Evolutionary conservation across 2,113 vertebrate genomes (phyloP), one percentile per base, ranked within the genome.

Genomic region (Pavo muticus): DNA sequence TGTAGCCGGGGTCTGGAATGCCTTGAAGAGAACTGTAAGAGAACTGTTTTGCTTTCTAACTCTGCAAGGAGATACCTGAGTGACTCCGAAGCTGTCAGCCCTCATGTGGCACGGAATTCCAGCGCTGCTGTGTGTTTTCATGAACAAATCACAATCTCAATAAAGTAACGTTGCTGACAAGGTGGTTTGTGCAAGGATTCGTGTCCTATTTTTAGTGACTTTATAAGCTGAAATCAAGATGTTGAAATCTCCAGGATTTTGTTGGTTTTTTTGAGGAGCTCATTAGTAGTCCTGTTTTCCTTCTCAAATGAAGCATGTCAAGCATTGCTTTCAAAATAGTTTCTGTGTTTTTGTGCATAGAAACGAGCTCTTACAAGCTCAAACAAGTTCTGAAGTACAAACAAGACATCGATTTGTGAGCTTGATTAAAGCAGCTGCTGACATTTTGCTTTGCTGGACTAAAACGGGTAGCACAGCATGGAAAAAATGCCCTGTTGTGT

Each of bases 131-230:
- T 0, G 0, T 67, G 76, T 56, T 81, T 63, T 37, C 56, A 5
- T 63, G 90, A 77, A 59, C 25, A 11, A 27, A 56, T 64, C 84
- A 75, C 59, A 47, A 24, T 60, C 84, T 72, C 45, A 47, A 30
- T 71, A 80, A 90, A 77, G 79, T 59, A 88, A 71, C 17, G 2
- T 35, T 50, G 56, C 79, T 63, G 83, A 81, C 4, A 0, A 54
- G 69, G 65, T 24, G 57, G 29, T 68, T 84, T 65, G 73, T 88
- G 91, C 94, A 80, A 94, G 45, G 64, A 68, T 94, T 93, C 93
- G 63, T 84, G 72, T 85, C 9, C 37, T 90, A 57, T 90, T 90
- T 90, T 87, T 93, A 73, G 88, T 60, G 44, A 19, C 83, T 93
- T 93, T 75, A 52, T 52, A 40, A 94, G 69, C 60, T 44, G 40